These are phyloP conservation scores for Orthochromis indermauri DNA, from an alignment of 2,113 vertebrate genomes.

Conservation along the genomic window DNA sequence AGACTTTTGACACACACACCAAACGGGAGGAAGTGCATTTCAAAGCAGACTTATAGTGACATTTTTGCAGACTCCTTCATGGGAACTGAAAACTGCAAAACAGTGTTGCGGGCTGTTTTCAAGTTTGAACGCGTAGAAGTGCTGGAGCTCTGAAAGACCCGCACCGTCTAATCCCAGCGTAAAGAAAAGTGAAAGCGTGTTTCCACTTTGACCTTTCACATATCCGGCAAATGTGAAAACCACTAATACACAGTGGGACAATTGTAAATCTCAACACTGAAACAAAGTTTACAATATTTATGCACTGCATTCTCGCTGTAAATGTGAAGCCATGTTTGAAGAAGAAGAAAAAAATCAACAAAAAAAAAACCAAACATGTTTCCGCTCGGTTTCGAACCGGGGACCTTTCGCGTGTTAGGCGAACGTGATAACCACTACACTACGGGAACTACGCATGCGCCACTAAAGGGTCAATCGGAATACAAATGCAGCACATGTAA, in stretches of 20 bases:
- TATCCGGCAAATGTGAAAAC: not conserved
- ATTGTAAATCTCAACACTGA: not conserved
- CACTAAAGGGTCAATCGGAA: rapidly evolving
- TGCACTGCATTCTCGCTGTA: not conserved
- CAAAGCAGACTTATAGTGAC: not conserved
- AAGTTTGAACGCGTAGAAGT: not conserved
- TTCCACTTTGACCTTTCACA: not conserved
- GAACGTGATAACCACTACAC: constrained; percentile 95
- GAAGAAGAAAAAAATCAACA: rapidly evolving
- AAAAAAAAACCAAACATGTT: not conserved
- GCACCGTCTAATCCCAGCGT: rapidly evolving
- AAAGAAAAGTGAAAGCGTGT: not conserved
- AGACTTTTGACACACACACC: not conserved
- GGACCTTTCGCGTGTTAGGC: constrained; percentile 91
- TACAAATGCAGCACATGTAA: not conserved
- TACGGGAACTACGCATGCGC: constrained; percentile 68
- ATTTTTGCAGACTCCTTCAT: not conserved
- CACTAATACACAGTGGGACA: not conserved
- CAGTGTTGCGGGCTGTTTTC: not conserved
- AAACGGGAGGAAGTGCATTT: not conserved
- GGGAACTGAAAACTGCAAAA: not conserved
- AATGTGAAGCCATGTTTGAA: not conserved
- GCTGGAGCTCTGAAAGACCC: not conserved
- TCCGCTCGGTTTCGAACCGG: constrained; percentile 68
- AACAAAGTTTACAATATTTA: not conserved